phyloP scores from a whole-genome alignment of 2,888 invertebrate genomes.

The Rhorus exstirpatorius region DNA sequence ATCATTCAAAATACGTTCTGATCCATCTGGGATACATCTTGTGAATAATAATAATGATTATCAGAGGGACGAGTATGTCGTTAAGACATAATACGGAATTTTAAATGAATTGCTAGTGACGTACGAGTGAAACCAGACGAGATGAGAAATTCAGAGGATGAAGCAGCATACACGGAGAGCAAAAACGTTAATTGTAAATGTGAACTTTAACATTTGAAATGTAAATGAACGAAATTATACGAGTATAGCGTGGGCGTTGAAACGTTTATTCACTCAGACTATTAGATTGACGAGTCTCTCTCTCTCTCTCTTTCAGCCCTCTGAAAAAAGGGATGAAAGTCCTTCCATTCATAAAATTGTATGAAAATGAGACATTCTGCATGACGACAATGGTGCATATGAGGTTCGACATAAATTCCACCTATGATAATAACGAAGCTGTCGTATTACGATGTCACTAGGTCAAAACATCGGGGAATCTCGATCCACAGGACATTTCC shows the following conservation, averaged over 20 bases:
- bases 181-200: conserved; percentile 23
- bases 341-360: conserved; percentile 10
- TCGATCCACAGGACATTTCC: not conserved
- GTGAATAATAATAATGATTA: too few relatives aligned
- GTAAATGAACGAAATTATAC: conserved; percentile 39
- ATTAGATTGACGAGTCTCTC: not conserved
- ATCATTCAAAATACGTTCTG: too few relatives aligned
- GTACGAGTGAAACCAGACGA: conserved; percentile 27
- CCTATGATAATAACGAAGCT: conserved; percentile 23
- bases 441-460: not conserved
- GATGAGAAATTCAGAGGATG: not conserved
- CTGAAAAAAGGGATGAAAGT: not conserved
- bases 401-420: conserved; percentile 8
- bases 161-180: not conserved
- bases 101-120: conserved; percentile 46
- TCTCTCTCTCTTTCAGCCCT: not conserved
- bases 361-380: not conserved
- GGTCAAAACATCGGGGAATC: conserved; percentile 32
- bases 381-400: not conserved
- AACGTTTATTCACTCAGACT: conserved; percentile 25
- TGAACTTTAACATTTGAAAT: conserved; percentile 39
- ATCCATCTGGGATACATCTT: too few relatives aligned
- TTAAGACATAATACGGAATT: too few relatives aligned
- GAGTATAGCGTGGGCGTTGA: conserved; percentile 18
- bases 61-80: too few relatives aligned